Evolutionary conservation across 1,140 invertebrate genomes (phyloP), one percentile per base, ranked within the genome.

Genomic region (Adelges cooleyi): DNA sequence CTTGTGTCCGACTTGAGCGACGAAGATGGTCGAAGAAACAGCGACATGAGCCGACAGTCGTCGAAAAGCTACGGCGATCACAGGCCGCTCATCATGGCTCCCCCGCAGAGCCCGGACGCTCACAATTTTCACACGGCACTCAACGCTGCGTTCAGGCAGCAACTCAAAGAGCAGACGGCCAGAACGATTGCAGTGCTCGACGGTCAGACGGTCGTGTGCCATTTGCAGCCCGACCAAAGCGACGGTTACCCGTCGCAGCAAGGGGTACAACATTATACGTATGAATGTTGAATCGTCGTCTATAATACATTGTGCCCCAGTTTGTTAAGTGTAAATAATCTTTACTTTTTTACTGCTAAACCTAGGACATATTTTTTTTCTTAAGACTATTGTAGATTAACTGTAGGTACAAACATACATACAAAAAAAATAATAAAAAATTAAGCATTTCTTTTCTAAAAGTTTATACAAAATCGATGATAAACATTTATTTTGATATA

Each of bases 1-100:
- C 79, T 86, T 54, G 84, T 86, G 65, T 87, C 86, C 0, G 87
- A 90, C 71, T 80, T 88, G 79, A 86, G 85, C 29, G 87, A 90
- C 71, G 87, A 90, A 69, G 81, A 83, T 71, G 84, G 84, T 11
- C 83, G 84, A 36, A 78, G 86, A n/a, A 85, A 86, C 68, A 84
- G 83, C 70, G 86, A 89, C 71, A 86, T 86, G 77, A 84, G 81
- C 69, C 76, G 85, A 68, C 86, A 84, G 73, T 87, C 85, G 0
- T 86, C 86, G 0, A 82, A 86, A 67, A 87, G 86, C 62, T 89
- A 89, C 73, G 86, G 86, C 2, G 87, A 90, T 72, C 85, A 88
- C 71, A 78, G 86, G 15, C 87, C 87, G 1, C 74, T 89, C 29
- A 85, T 87, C 65, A 62, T 62, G 56, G 56, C 56, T 29, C 56